These are phyloP conservation scores for Vanacampus margaritifer DNA, from an alignment of 2,113 vertebrate genomes.

Conservation along the genomic window DNA sequence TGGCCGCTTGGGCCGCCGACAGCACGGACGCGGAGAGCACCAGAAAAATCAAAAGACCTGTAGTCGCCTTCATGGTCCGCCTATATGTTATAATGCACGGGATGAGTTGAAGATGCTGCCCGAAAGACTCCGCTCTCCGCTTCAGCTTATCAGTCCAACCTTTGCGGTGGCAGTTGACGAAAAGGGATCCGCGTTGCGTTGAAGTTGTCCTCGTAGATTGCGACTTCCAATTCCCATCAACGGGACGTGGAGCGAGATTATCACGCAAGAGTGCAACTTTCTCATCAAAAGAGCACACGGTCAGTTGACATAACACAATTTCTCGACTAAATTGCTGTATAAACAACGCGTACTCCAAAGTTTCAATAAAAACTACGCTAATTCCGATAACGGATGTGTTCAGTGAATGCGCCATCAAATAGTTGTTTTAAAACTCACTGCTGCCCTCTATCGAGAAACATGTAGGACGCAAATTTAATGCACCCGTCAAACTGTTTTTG, in stretches of 20 bases:
- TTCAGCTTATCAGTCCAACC: not conserved
- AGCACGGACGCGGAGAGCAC: conserved; percentile 58
- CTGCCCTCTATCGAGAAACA: not conserved
- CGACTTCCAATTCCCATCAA: not conserved
- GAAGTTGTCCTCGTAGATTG: not conserved
- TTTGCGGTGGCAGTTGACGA: conserved; percentile 4
- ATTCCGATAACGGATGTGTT: not conserved
- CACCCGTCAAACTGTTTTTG: too few relatives aligned
- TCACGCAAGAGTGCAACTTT: not conserved
- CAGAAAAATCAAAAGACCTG: conserved; percentile 49
- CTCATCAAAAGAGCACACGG: not conserved
- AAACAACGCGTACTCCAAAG: not conserved
- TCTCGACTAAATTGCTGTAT: not conserved
- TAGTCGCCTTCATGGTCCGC: conserved; percentile 46
- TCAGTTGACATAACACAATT: not conserved
- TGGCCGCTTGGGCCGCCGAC: conserved; percentile 68
- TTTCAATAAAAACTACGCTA: too few relatives aligned
- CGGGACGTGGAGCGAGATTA: not conserved
- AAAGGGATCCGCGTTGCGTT: conserved; percentile 21
- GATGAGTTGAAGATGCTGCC: not conserved
- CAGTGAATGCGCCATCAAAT: not conserved
- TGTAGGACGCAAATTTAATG: not conserved
- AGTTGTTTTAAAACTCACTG: not conserved
- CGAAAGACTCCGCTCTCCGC: not conserved
- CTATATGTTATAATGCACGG: not conserved